phyloP scores from a whole-genome alignment of 2,797 vertebrate species.

The Coregonus ussuriensis region DNA sequence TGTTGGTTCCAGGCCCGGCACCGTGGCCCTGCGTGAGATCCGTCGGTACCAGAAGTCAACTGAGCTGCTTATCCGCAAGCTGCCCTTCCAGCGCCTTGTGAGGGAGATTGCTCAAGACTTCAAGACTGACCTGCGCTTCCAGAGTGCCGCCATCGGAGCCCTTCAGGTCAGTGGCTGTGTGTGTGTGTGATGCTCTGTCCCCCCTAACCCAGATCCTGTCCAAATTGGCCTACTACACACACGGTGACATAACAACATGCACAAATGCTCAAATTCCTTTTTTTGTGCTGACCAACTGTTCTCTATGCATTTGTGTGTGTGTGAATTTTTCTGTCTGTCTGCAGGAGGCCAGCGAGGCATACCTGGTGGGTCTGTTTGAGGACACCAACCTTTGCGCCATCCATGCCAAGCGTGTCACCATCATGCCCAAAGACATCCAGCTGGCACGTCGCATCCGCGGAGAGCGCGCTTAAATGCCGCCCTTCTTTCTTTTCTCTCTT shows the following conservation, averaged over 20 bases:
- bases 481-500: not conserved
- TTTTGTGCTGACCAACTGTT: not conserved
- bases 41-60: conserved; percentile 92
- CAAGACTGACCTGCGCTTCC: conserved; percentile 85
- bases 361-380: conserved; percentile 87
- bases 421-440: conserved; percentile 94
- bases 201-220: not conserved
- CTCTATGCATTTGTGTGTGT: not conserved
- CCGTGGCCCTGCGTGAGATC: conserved; percentile 88
- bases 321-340: not conserved
- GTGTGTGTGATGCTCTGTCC: not conserved
- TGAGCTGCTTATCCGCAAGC: conserved; percentile 86
- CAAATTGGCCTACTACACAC: not conserved
- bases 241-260: too few relatives aligned
- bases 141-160: conserved; percentile 82
- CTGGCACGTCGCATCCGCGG: conserved; percentile 88
- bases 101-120: conserved; percentile 87
- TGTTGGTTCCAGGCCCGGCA: conserved; percentile 77
- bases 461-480: conserved; percentile 77
- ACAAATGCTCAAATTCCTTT: too few relatives aligned
- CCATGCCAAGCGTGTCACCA: conserved; percentile 90
- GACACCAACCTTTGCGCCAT: conserved; percentile 91
- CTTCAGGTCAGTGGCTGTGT: conserved; percentile 65
- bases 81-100: conserved; percentile 89
- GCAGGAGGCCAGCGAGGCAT: conserved; percentile 89